These are phyloP conservation scores for Gallinago nigripennis DNA, from an alignment of 2,797 vertebrate species.

Conservation along the genomic window DNA sequence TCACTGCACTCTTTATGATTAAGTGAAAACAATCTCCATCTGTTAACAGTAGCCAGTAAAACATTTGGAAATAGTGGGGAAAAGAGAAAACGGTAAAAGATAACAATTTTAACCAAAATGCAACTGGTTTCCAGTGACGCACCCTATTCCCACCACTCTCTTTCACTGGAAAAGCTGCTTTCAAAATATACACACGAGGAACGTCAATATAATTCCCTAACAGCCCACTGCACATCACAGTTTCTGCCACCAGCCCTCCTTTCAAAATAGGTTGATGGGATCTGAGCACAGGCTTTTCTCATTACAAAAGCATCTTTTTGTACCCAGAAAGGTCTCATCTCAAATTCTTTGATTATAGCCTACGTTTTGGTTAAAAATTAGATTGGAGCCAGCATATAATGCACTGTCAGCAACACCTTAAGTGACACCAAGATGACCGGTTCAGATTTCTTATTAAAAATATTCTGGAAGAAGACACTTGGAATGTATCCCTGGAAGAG, in stretches of 20 bases:
- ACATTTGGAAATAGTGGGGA: neutral
- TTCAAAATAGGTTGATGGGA: neutral
- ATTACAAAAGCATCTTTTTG: neutral
- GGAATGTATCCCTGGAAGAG: neutral
- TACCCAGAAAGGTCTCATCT: neutral
- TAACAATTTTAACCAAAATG: neutral
- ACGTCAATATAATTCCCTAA: neutral
- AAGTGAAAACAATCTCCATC: neutral
- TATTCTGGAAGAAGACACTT: neutral
- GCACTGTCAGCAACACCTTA: neutral
- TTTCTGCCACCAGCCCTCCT: neutral
- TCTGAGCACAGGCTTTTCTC: neutral
- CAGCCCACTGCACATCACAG: neutral
- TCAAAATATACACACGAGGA: neutral
- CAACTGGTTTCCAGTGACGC: neutral
- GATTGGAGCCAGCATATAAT: neutral
- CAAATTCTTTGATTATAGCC: neutral
- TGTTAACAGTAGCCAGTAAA: neutral
- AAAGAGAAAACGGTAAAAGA: neutral
- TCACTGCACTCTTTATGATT: neutral
- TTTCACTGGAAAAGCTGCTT: neutral
- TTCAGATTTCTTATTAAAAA: neutral
- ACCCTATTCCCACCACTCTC: neutral
- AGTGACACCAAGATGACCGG: neutral
- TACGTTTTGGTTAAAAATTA: neutral